Evolutionary conservation across 2,113 vertebrate species (phyloP), one percentile per base, ranked within the genome.

Genomic region (Xiphophorus couchianus): DNA sequence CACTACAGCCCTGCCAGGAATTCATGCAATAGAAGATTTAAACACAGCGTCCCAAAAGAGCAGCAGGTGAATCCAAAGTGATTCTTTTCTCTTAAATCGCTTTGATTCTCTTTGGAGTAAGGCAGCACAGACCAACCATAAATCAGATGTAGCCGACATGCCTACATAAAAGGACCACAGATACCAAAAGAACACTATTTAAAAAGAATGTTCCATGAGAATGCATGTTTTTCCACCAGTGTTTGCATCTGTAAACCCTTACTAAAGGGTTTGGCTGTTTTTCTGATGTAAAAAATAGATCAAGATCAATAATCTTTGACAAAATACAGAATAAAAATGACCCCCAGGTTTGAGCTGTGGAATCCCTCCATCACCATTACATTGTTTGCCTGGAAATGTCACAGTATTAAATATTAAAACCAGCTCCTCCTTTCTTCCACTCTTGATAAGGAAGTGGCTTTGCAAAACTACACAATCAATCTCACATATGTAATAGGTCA

Each of bases 101-200:
- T 85, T 80, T 77, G 71, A 85, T 72, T 72, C 31, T 39, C 19
- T 69, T 71, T 70, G 51, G 58, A 76, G 58, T 19, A 69, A 44
- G 70, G 74, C 39, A 84, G 28, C 70, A 29, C 27, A 74, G 76
- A 67, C 27, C 66, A 78, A 86, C 86, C 86, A 81, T 37, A 9
- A 78, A 86, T 84, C 86, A 88, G 72, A 84, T 89, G 76, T 74
- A 69, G 76, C 37, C 44, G 39, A 60, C 30, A 5, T 77, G 81
- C 69, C 69, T 44, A 61, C 69, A 67, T 77, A 71, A 85, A 83
- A 82, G 72, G 77, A 39, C 28, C 14, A 39, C 51, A 48, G 66
- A 61, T 19, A 64, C 54, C 25, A 4, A 84, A 83, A 88, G 69
- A 80, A 30, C 58, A 66, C 83, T 84, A 80, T 82, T 86, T 80